These are phyloP conservation scores for Pyrgilauda ruficollis DNA, from an alignment of 2,113 vertebrate species.

Conservation along the genomic window DNA sequence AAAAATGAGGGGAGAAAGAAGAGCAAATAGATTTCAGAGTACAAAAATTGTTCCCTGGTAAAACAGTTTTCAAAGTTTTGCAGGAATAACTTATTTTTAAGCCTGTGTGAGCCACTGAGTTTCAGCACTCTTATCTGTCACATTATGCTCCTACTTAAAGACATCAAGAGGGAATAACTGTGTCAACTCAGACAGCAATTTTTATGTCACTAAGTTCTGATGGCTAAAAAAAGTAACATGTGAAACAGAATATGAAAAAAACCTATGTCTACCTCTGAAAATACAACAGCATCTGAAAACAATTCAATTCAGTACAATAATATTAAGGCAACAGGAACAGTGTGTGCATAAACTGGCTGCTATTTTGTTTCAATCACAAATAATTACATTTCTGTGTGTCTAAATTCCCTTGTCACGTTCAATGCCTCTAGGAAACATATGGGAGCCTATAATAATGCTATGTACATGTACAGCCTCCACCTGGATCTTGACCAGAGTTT, in stretches of 20 bases:
- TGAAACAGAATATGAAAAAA: conserved; percentile 5
- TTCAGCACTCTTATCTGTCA: conserved; percentile 27
- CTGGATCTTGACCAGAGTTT: not conserved
- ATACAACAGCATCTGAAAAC: not conserved
- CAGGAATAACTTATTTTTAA: not conserved
- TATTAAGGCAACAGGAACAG: not conserved
- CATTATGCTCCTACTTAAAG: not conserved
- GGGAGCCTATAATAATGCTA: not conserved
- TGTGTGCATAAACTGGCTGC: not conserved
- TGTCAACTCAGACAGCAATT: conserved; percentile 35
- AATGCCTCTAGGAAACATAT: not conserved
- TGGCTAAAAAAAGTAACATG: not conserved
- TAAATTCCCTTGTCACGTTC: not conserved
- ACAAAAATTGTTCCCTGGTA: not conserved
- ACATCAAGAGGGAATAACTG: conserved; percentile 21
- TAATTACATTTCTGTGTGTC: not conserved
- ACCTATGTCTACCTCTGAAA: not conserved
- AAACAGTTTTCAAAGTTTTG: conserved; percentile 8
- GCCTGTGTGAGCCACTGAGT: not conserved
- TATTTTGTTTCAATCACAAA: conserved; percentile 10
- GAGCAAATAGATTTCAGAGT: not conserved
- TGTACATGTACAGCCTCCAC: not conserved
- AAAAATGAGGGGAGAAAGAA: not conserved
- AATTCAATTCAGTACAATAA: not conserved
- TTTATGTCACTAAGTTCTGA: conserved; percentile 38